Conservation (phyloP, 2,113 vertebrate genomes). For the Burhinus oedicnemus region DNA sequence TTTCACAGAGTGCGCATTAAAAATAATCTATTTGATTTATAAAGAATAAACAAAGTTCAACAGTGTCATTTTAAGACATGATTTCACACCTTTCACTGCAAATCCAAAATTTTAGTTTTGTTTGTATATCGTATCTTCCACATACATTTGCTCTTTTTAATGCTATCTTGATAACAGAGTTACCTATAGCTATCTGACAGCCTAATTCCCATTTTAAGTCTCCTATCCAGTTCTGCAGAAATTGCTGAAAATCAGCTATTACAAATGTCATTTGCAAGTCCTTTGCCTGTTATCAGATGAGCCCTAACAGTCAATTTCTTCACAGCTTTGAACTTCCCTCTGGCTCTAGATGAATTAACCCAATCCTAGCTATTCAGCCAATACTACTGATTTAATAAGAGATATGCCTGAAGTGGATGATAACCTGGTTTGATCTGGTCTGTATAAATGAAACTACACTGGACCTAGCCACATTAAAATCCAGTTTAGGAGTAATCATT, state of each 20-base stretch:
- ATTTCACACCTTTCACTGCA: not conserved
- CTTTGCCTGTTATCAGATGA: constrained; percentile 52
- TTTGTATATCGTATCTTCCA: not conserved
- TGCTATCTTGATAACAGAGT: not conserved
- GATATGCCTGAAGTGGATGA: not conserved
- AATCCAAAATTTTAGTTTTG: not conserved
- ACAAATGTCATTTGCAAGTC: constrained; percentile 60
- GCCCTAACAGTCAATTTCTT: constrained; percentile 25
- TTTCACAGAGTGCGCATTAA: not conserved
- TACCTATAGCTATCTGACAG: not conserved
- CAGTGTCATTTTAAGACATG: not conserved
- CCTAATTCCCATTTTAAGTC: not conserved
- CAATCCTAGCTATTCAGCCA: not conserved
- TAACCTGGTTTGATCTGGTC: constrained; percentile 21
- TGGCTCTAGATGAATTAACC: not conserved
- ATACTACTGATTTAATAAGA: constrained; percentile 14
- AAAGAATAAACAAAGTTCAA: not conserved
- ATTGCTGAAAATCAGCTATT: constrained; percentile 16
- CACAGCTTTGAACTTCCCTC: constrained; percentile 46
- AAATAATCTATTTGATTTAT: not conserved
- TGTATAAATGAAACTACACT: not conserved
- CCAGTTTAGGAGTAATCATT: not conserved
- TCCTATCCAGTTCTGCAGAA: constrained; percentile 8
- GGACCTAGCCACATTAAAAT: not conserved
- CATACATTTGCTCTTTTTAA: not conserved